Evolutionary conservation across 1,140 invertebrate genomes (phyloP), one percentile per base, ranked within the genome.

Genomic region (Drusus annulatus): DNA sequence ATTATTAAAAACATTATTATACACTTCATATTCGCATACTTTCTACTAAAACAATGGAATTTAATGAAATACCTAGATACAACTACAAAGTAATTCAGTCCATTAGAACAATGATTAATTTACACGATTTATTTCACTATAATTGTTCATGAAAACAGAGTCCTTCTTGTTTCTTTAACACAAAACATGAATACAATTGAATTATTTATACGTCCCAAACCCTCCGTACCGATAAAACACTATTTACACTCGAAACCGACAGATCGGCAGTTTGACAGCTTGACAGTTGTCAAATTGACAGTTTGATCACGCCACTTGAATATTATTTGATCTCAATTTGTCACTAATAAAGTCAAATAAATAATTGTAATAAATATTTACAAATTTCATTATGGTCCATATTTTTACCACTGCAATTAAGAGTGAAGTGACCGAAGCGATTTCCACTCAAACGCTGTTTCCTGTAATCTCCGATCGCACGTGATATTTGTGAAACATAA

Each of bases 381-480:
- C 71, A 75, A 56, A 75, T 75, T 75, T 75, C 19, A 75, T 71
- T 75, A 75, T 75, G 71, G 71, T 75, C 71, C 71, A 75, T 71
- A 50, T 50, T 71, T 45, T 71, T 71, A 71, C 36, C 68, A 69
- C 45, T 69, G 45, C 17, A n/a, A 7, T 65, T 28, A 36, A 36
- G 31, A 45, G 36, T 1, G 36, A 45, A 45, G 36, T 45, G 36
- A 45, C 36, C 36, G 13, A 13, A 13, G 10, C 10, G 36, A 45
- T 45, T 45, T 45, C 36, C 36, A 45, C 36, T 13, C 36, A 45
- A 1, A 13, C 36, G 36, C 36, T 5, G 25, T 45, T 45, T 45
- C 36, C 36, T 45, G n/a, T 45, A 45, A 45, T 13, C 36, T 10
- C 36, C 2, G 36, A 45, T 45, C 36, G 36, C 36, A 13, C 13